Conservation (phyloP, 2,888 invertebrate species). For the Esperia sulphurella region DNA sequence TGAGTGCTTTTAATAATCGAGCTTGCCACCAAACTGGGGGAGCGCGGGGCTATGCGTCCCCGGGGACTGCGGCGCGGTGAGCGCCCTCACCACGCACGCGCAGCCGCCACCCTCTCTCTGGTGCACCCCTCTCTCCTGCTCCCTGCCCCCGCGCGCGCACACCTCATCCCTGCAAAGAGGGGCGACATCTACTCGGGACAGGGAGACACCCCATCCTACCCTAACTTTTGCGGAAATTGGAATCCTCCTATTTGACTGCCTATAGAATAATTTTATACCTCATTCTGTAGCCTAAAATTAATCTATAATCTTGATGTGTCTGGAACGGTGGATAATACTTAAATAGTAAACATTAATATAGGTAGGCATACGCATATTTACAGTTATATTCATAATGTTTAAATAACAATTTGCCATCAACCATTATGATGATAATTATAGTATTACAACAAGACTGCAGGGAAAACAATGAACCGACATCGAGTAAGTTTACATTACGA, state of each 20-base stretch:
- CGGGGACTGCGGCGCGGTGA: constrained; percentile 38
- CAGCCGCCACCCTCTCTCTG: constrained; percentile 41
- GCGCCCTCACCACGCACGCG: constrained; percentile 46
- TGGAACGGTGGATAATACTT: neutral
- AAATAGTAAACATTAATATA: neutral
- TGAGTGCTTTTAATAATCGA: constrained; percentile 65
- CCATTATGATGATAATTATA: constrained; percentile 35
- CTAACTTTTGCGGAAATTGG: constrained; percentile 70
- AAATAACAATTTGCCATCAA: constrained; percentile 26
- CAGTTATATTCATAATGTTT: constrained; percentile 16
- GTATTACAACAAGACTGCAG: constrained; percentile 15
- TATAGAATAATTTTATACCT: constrained; percentile 9
- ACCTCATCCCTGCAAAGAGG: constrained; percentile 52
- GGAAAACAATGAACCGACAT: constrained; percentile 42
- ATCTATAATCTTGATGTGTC: neutral
- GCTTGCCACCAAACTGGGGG: constrained; percentile 22
- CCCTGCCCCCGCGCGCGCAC: constrained; percentile 10
- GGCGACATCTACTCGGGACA: constrained; percentile 33
- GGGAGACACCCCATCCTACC: constrained; percentile 47
- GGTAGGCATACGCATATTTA: neutral
- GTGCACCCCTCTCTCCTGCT: constrained; percentile 21
- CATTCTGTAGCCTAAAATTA: neutral
- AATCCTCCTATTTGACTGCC: constrained; percentile 46
- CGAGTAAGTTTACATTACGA: constrained; percentile 24
- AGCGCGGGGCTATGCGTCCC: constrained; percentile 50